phyloP scores from a whole-genome alignment of 30 jellyfish, hydroid and myxozoan species.

The Aurelia aurita region DNA sequence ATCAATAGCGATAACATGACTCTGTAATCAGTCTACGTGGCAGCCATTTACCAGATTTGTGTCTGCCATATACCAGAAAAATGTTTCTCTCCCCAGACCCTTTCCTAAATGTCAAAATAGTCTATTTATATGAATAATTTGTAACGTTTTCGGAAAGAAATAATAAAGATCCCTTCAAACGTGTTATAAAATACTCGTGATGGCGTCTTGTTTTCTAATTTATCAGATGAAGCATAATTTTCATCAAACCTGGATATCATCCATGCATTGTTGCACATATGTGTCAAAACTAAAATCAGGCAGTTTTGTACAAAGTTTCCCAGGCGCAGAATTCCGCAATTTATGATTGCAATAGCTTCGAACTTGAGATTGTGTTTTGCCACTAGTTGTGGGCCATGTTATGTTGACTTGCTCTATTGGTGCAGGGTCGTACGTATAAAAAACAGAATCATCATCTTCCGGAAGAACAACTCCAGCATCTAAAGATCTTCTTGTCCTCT shows the following conservation, averaged over 20 bases:
- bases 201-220: too few relatives aligned
- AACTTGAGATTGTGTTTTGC: slow-evolving; percentile 51
- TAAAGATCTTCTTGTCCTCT: slow-evolving; percentile 15
- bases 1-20: too few relatives aligned
- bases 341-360: slow-evolving; percentile 6
- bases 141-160: too few relatives aligned
- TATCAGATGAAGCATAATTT: too few relatives aligned
- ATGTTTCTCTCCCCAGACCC: too few relatives aligned
- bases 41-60: too few relatives aligned
- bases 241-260: slow-evolving; percentile 50
- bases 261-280: slow-evolving; percentile 52
- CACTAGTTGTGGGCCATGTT: slow-evolving; percentile 64
- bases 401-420: slow-evolving; percentile 18
- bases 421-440: slow-evolving; percentile 47
- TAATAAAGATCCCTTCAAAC: too few relatives aligned
- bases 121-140: too few relatives aligned
- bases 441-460: slow-evolving; percentile 32
- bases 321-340: slow-evolving; percentile 50
- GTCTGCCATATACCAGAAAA: too few relatives aligned
- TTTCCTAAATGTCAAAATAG: too few relatives aligned
- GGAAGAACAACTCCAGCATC: slow-evolving; percentile 21
- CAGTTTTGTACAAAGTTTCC: slow-evolving; percentile 35
- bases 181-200: too few relatives aligned
- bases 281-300: slow-evolving; percentile 49
- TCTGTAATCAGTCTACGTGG: too few relatives aligned